phyloP scores from a whole-genome alignment of 2,797 vertebrate genomes.

The Arremon aurantiirostris region DNA sequence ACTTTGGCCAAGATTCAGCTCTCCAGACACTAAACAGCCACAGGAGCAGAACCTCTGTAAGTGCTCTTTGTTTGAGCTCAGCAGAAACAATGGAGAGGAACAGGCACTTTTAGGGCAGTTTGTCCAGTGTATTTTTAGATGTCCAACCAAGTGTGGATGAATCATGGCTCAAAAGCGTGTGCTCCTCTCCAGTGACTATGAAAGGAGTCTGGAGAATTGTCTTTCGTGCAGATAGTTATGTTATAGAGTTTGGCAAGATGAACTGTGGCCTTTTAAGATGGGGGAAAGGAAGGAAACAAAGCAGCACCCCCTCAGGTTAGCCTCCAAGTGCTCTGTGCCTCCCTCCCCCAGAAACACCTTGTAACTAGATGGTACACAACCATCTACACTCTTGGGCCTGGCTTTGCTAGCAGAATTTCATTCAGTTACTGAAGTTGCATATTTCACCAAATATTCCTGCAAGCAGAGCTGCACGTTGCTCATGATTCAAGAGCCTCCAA shows the following conservation, averaged over 20 bases:
- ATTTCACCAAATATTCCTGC: background rate
- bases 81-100: conserved; percentile 33
- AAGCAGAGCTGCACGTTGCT: background rate
- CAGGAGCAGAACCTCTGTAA: background rate
- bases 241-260: background rate
- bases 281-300: background rate
- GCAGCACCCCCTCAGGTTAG: background rate
- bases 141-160: background rate
- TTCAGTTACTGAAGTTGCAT: background rate
- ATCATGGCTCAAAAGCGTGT: background rate
- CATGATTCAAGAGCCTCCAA: rapidly evolving
- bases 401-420: background rate
- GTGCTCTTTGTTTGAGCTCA: background rate
- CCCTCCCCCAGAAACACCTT: background rate
- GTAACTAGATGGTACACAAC: background rate
- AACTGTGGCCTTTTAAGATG: background rate
- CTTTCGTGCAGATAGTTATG: background rate
- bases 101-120: conserved; percentile 28
- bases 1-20: background rate
- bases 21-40: conserved; percentile 6
- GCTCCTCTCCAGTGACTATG: background rate
- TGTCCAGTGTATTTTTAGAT: conserved; percentile 23
- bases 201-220: conserved; percentile 5
- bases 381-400: background rate
- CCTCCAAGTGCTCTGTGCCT: background rate